Evolutionary conservation across 2,888 invertebrate species (phyloP), one percentile per base, ranked within the genome.

Genomic region (Orchesellides sinensis): DNA sequence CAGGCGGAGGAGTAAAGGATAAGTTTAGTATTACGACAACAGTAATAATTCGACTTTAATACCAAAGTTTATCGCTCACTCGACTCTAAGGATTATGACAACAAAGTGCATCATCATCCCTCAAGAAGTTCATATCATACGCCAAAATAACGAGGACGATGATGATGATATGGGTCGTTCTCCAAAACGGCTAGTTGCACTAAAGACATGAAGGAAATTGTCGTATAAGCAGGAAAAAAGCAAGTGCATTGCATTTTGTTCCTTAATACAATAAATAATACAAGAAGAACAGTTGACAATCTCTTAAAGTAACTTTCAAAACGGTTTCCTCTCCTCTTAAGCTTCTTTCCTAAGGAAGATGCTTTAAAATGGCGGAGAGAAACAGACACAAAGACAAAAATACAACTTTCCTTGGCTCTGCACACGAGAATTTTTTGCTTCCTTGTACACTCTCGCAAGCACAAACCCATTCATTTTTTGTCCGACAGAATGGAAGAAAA

Each of bases 11-110:
- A 6, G 49, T 6, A 6, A 61, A 27, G 72, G 45, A 56, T 54
- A 56, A 70, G 70, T 59, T 54, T 35, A 74, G 52, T 65, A 35
- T 74, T 74, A 65, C 52, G 74, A 74, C 74, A 74, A 25, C 19
- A 54, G 66, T 75, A 66, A 75, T 75, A 75, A 75, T 75, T 75
- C 45, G 65, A 75, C 66, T 65, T 54, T 75, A 74, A 74, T 75
- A 54, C 65, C 56, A 54, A 66, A 75, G 25, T 75, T 75, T 75
- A 75, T 75, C 66, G 65, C 74, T 74, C 74, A 74, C 74, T 74
- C 75, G 66, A 56, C 66, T 75, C 45, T 54, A 54, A 35, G 75
- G 75, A 75, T 75, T 75, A 75, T 66, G 75, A 75, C 75, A 75
- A 65, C 66, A 66, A 75, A 74, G 66, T 75, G 75, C 66, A 75